Conservation (phyloP, 1,140 invertebrate species). For the Mya arenaria region DNA sequence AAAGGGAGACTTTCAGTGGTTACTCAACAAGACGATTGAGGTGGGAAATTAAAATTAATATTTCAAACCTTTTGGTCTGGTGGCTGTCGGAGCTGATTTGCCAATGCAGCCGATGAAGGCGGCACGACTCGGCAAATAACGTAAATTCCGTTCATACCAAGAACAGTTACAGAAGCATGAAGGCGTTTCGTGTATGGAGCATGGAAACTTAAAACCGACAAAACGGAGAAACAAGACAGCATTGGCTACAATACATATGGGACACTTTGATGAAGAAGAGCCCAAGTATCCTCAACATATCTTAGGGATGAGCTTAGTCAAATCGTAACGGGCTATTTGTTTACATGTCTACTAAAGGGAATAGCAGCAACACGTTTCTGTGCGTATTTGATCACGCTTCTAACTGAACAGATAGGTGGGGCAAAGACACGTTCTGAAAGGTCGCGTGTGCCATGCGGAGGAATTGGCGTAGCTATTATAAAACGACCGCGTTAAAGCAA, state of each 20-base stretch:
- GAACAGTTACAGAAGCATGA: conserved; percentile 60
- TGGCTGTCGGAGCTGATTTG: conserved; percentile 57
- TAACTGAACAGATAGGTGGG: conserved; percentile 67
- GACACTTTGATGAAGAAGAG: background rate
- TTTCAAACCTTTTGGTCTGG: conserved; percentile 65
- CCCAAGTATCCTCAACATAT: conserved; percentile 59
- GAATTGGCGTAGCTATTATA: conserved; percentile 74
- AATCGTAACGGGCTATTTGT: conserved; percentile 59
- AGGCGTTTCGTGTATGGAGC: conserved; percentile 63
- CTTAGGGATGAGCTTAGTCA: conserved; percentile 48
- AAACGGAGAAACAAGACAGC: background rate
- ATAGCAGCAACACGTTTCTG: conserved; percentile 49
- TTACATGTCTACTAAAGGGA: too few species aligned
- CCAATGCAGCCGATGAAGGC: conserved; percentile 31
- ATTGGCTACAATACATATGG: background rate
- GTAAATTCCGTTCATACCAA: conserved; percentile 61
- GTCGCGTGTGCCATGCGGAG: conserved; percentile 72
- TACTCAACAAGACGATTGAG: conserved; percentile 12
- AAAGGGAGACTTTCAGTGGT: background rate
- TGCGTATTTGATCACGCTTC: conserved; percentile 73
- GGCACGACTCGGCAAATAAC: conserved; percentile 43
- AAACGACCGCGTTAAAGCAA: conserved; percentile 47
- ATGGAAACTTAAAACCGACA: conserved; percentile 41
- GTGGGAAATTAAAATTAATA: conserved; percentile 58
- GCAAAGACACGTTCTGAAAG: conserved; percentile 67